Percentiles rank a stretch among this genome's conserved stretches.
Evolutionary conservation across 2,888 invertebrate species (phyloP).

Genomic region (Andrena camellia): DNA sequence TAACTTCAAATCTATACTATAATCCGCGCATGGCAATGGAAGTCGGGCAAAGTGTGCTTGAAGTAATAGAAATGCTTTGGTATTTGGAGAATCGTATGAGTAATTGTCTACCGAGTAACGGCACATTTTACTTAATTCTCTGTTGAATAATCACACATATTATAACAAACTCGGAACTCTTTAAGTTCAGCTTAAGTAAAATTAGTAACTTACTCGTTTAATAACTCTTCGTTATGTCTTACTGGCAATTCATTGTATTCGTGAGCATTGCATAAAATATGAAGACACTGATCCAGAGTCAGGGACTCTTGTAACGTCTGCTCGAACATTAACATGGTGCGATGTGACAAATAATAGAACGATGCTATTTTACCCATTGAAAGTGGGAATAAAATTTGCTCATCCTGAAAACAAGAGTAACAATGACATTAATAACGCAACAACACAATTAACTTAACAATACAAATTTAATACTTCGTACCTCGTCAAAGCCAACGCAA

Average conservation of each 20-base stretch:
- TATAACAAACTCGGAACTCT: background rate
- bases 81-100: constrained; percentile 95
- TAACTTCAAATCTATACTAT: constrained; percentile 97
- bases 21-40: constrained; percentile 95
- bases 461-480: constrained; percentile 77
- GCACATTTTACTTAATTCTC: constrained; percentile 92
- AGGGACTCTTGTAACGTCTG: constrained; percentile 89
- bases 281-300: constrained; percentile 90
- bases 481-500: constrained; percentile 93
- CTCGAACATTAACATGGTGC: constrained; percentile 94
- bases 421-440: background rate
- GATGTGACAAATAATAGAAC: constrained; percentile 97
- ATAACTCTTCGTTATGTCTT: constrained; percentile 97
- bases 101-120: constrained; percentile 90
- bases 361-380: constrained; percentile 97
- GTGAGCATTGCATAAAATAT: constrained; percentile 92
- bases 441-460: background rate
- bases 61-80: constrained; percentile 96
- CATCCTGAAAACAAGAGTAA: constrained; percentile 67
- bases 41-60: constrained; percentile 97
- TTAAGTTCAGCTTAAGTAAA: background rate
- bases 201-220: constrained; percentile 90
- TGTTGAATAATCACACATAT: constrained; percentile 82
- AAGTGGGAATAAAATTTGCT: constrained; percentile 76
- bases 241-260: constrained; percentile 98